A percentile compares a stretch with the other conserved stretches of the same genome.
phyloP scores from a whole-genome alignment of 2,113 vertebrate species.

The Erythrolamprus reginae region DNA sequence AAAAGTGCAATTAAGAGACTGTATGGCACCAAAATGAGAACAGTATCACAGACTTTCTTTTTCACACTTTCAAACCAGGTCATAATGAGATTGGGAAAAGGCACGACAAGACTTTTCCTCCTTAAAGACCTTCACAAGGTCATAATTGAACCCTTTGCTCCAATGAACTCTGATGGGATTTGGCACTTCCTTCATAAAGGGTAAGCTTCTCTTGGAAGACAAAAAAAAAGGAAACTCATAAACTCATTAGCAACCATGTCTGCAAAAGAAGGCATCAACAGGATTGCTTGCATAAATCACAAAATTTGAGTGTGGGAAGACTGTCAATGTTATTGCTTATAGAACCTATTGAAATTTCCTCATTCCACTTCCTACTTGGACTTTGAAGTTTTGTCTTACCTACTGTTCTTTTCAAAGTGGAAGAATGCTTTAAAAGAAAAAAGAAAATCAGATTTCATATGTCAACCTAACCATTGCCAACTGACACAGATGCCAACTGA shows the following conservation, averaged over 20 bases:
- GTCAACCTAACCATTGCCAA: not conserved
- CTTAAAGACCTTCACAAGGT: slow-evolving; percentile 67
- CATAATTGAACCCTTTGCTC: slow-evolving; percentile 58
- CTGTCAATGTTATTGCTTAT: not conserved
- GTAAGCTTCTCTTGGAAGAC: slow-evolving; percentile 57
- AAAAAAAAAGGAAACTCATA: slow-evolving; percentile 37
- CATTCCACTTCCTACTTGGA: not conserved
- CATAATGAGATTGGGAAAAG: slow-evolving; percentile 72
- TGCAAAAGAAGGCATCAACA: not conserved
- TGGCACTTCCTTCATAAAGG: slow-evolving; percentile 60
- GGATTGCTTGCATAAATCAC: not conserved
- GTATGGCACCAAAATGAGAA: slow-evolving; percentile 60
- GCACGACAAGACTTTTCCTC: slow-evolving; percentile 64
- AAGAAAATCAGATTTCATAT: not conserved
- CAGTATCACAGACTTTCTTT: slow-evolving; percentile 73
- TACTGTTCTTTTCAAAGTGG: not conserved
- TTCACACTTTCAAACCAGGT: slow-evolving; percentile 78
- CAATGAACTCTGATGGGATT: slow-evolving; percentile 61
- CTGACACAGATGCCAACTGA: not conserved
- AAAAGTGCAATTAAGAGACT: slow-evolving; percentile 81
- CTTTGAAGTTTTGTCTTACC: not conserved
- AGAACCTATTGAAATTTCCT: not conserved
- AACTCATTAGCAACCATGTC: not conserved
- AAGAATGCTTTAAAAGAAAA: not conserved
- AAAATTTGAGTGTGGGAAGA: not conserved